Evolutionary conservation across 2,888 invertebrate species (phyloP), one percentile per base, ranked within the genome.

Genomic region (Eupithecia insigniata): DNA sequence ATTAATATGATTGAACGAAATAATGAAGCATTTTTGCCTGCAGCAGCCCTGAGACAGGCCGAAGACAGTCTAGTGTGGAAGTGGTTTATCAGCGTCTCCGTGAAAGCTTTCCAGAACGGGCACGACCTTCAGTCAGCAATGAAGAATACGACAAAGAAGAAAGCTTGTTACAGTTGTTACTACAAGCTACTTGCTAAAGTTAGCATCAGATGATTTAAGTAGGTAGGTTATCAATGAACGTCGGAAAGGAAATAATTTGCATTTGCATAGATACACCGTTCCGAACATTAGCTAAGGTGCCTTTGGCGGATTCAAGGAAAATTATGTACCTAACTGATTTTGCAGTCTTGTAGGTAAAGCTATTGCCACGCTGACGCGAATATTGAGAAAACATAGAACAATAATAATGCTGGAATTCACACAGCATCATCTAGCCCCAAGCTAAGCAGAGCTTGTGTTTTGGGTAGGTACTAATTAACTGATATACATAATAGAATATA

Each of bases 231-330:
- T 34, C 36, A 64, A 26, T 64, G 64, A 22, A 36, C 30, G 18
- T 58, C 22, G n/a, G 64, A 64, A 26, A 64, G 64, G 66, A 51
- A 66, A 51, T n/a, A 28, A 66, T 51, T 51, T 51, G 51, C 51
- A 66, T n/a, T n/a, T n/a, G n/a, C n/a, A n/a, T n/a, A n/a, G n/a
- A n/a, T 66, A 22, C 30, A 1, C 22, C 30, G 46, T 30, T 51
- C 66, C 30, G 46, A 68, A 34, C 62, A 32, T 74, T 79, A 77
- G 68, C 55, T 66, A 62, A 74, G 71, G 70, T 74, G 72, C 70
- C 74, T 72, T 70, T 72, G 67, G 26, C 36, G 62, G 18, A 16
- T 34, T 64, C 36, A 39, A 64, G 64, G 64, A 64, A 64, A 36
- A 64, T 36, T 64, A 22, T 14, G 7, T 22, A 5, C 10, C 16